Evolutionary conservation across 2,113 vertebrate genomes (phyloP), one percentile per base, ranked within the genome.

Genomic region (Ptilorrhoa leucosticta): DNA sequence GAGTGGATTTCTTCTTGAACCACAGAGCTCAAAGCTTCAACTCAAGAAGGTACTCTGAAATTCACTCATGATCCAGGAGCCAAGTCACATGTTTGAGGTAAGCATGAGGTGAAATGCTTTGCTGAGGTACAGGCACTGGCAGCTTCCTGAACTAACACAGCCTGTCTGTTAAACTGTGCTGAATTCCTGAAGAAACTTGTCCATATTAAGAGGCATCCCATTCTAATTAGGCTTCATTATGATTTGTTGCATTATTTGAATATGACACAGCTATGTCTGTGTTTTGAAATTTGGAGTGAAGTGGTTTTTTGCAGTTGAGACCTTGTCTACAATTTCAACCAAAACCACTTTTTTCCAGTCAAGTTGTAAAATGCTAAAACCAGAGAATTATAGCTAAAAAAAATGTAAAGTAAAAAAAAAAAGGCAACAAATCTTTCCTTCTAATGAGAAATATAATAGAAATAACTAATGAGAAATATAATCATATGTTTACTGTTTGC

Each of bases 241-340:
- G 35, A 96, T 87, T 93, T 96, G 65, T 54, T 70, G 54, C 20
- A 35, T 58, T 35, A 83, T 89, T 94, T 77, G n/a, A 82, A 76
- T 66, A 92, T 76, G 85, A 90, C 39, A 75, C 23, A 77, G 54
- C 11, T 90, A 56, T 90, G 50, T 56, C 20, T 61, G 19, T 42
- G 42, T 79, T 95, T 89, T 90, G 54, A 97, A 96, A 96, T 83
- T 79, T 88, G 68, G 60, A 93, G 42, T 50, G 63, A 95, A 95
- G 82, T 83, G 48, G 8, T 23, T 58, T 83, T 68, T 88, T 9
- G 3, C 40, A 93, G 68, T 45, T 85, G 71, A 93, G 76, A 95
- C 13, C n/a, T 89, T 79, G 81, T 68, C 56, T 89, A 35, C 35
- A 90, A n/a, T 63, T 95, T 95, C 53, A 96, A 54, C 66, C 75